Evolutionary conservation across 1,140 invertebrate genomes (phyloP).

Genomic region (Drosophila truncata): DNA sequence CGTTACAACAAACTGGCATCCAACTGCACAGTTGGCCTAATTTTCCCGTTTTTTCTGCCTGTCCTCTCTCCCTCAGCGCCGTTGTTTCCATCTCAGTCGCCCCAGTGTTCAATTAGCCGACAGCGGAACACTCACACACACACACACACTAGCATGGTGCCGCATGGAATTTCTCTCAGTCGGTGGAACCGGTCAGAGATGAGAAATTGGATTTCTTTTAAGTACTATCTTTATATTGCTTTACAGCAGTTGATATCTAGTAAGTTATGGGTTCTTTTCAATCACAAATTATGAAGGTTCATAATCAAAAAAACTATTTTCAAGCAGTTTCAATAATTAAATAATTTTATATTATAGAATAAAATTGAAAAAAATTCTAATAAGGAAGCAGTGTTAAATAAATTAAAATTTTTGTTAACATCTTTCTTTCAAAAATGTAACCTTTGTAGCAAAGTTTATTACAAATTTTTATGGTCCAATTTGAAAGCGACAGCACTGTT

Average conservation of each 20-base stretch:
- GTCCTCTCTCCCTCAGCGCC: conserved; percentile 46
- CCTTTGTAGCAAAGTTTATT: not conserved
- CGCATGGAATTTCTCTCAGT: conserved; percentile 74
- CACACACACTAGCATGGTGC: conserved; percentile 17
- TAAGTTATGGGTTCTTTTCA: not conserved
- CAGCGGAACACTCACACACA: conserved; percentile 24
- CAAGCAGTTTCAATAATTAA: too few species aligned
- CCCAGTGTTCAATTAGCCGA: conserved; percentile 71
- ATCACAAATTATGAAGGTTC: not conserved
- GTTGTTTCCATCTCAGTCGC: conserved; percentile 16
- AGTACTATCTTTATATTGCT: not conserved
- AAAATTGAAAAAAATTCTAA: too few species aligned
- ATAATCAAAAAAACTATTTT: not conserved
- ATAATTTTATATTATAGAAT: too few species aligned
- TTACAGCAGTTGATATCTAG: not conserved
- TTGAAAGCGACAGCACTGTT: conserved; percentile 14
- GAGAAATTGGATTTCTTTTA: conserved; percentile 14
- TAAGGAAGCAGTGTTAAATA: too few species aligned
- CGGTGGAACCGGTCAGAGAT: conserved; percentile 37
- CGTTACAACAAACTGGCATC: conserved; percentile 64
- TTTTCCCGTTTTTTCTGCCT: conserved; percentile 51
- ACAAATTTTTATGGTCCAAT: not conserved
- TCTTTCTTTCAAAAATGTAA: too few species aligned
- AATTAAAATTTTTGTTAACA: too few species aligned
- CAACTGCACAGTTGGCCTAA: conserved; percentile 79